phyloP scores from a whole-genome alignment of 2,888 invertebrate species.

The Chymomyza caudatula region DNA sequence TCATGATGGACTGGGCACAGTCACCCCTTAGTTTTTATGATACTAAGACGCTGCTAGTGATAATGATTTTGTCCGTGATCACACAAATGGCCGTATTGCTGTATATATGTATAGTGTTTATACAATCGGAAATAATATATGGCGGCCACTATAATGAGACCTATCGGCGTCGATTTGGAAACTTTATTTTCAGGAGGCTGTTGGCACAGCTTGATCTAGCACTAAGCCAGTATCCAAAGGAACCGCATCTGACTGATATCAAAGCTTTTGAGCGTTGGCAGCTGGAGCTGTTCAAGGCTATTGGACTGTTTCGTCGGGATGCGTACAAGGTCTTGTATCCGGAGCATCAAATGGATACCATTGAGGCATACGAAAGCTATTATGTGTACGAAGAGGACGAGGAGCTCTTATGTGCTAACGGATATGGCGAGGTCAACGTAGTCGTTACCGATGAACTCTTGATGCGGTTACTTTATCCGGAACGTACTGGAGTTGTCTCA shows the following conservation, averaged over 20 bases:
- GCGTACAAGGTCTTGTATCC: slow-evolving; percentile 39
- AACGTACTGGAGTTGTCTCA: slow-evolving; percentile 4
- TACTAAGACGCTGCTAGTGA: slow-evolving; percentile 29
- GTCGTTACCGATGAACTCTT: slow-evolving; percentile 40
- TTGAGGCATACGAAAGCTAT: slow-evolving; percentile 28
- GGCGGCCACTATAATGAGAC: slow-evolving; percentile 23
- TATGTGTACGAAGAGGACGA: slow-evolving; percentile 41
- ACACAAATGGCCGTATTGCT: slow-evolving; percentile 34
- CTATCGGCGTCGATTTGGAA: slow-evolving; percentile 30
- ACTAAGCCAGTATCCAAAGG: background rate
- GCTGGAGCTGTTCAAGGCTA: slow-evolving; percentile 22
- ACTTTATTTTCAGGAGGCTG: slow-evolving; percentile 46
- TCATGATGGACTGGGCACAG: slow-evolving; percentile 8
- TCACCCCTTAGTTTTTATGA: slow-evolving; percentile 14
- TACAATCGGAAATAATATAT: slow-evolving; percentile 20
- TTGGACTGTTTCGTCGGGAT: slow-evolving; percentile 43
- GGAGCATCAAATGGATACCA: slow-evolving; percentile 13
- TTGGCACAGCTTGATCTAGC: slow-evolving; percentile 39
- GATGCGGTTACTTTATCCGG: slow-evolving; percentile 33
- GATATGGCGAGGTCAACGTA: slow-evolving; percentile 28
- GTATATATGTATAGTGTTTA: slow-evolving; percentile 21
- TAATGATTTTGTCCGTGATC: slow-evolving; percentile 23
- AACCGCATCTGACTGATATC: slow-evolving; percentile 14
- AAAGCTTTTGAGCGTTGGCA: slow-evolving; percentile 5
- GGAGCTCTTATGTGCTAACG: slow-evolving; percentile 20